Evolutionary conservation across 2,888 invertebrate genomes (phyloP), one percentile per base, ranked within the genome.

Genomic region (Polia nebulosa): DNA sequence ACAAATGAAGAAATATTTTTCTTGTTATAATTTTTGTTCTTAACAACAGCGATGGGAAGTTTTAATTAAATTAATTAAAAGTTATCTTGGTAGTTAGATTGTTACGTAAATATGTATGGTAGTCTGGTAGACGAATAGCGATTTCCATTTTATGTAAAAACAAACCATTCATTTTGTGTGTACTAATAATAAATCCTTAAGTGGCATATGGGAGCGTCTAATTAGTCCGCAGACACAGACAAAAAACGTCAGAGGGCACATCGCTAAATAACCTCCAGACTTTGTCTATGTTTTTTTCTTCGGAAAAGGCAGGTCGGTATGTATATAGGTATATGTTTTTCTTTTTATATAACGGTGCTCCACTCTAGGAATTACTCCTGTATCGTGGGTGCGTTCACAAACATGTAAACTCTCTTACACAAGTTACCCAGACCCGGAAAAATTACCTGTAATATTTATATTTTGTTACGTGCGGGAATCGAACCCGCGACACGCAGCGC

Each of bases 11-110:
- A 59, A 72, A 64, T 68, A 73, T 65, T 68, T 71, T 77, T 67
- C 65, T 72, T 77, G 27, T 57, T 63, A 68, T 60, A 20, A 79
- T 75, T 72, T 75, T 75, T 71, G 41, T 60, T 78, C 55, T 63
- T 52, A 65, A 67, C 47, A 72, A 72, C 66, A 49, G 47, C 66
- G 68, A 72, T 78, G 72, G 67, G 44, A 85, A 83, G 74, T 84
- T 86, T 84, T 83, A 83, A 86, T 83, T 82, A 83, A 83, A 72
- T 80, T 85, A 79, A 86, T 86, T 83, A 83, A 83, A 85, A 83
- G 77, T 85, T 85, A 61, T 67, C 70, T 73, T 52, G 29, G 60
- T 80, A 78, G 49, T 74, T 72, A 62, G 29, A 57, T 74, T 74
- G 72, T 65, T 71, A 63, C 69, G 57, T 71, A 58, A 76, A 61